These are phyloP conservation scores for Andrena fulva DNA, from an alignment of 2,888 invertebrate species.

Conservation along the genomic window DNA sequence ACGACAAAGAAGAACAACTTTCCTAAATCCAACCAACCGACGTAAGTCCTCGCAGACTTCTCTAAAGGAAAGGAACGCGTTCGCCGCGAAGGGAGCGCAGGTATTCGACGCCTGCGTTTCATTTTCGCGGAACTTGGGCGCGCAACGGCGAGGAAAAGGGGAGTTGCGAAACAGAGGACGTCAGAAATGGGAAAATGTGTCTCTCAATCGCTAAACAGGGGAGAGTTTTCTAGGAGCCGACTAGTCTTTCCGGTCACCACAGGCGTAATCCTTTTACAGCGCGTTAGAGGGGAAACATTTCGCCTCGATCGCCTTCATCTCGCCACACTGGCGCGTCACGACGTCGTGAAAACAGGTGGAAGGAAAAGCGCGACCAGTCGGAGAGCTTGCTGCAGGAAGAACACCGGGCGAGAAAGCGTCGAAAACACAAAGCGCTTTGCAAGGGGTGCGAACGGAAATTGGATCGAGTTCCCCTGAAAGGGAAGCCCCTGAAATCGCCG, in stretches of 20 bases:
- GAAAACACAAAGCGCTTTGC: slow-evolving; percentile 41
- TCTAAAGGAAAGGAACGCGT: background rate
- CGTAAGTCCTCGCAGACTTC: background rate
- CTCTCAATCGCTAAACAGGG: slow-evolving; percentile 58
- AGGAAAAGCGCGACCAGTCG: slow-evolving; percentile 45
- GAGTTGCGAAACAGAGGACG: slow-evolving; percentile 44
- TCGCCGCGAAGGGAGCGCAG: background rate
- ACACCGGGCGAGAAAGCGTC: slow-evolving; percentile 57
- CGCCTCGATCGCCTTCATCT: slow-evolving; percentile 40
- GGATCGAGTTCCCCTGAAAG: slow-evolving; percentile 58
- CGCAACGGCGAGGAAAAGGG: slow-evolving; percentile 32
- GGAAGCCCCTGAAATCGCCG: slow-evolving; percentile 39
- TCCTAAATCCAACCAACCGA: background rate
- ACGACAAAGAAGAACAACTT: background rate
- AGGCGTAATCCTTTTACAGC: slow-evolving; percentile 64
- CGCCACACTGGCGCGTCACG: slow-evolving; percentile 14
- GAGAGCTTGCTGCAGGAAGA: slow-evolving; percentile 47
- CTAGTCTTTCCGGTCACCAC: slow-evolving; percentile 70
- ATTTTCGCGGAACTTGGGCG: slow-evolving; percentile 28
- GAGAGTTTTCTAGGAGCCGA: slow-evolving; percentile 74
- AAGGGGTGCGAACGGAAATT: slow-evolving; percentile 50
- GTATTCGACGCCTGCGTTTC: slow-evolving; percentile 20
- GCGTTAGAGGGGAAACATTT: slow-evolving; percentile 57
- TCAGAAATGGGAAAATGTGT: slow-evolving; percentile 60
- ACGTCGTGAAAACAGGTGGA: slow-evolving; percentile 8